Base-by-base conservation (phyloP, 2,113 vertebrate genomes). In the Poeciliopsis retropinna region DNA sequence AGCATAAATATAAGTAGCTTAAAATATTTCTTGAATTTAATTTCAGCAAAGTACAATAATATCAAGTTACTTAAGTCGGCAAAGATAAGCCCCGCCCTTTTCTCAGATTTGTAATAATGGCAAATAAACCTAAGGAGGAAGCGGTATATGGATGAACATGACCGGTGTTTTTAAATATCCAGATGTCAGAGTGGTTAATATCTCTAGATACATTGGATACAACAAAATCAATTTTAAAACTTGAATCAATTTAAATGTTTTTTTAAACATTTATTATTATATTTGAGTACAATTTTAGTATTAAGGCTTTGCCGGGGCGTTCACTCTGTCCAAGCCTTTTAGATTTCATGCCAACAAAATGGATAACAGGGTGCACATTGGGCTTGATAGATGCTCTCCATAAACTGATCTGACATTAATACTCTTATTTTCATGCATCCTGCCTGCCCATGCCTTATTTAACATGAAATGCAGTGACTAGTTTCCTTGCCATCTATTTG, bases 401-500 rank as follows among this genome's bases (percentile, higher is more conserved):
- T 69, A 51, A 54, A 81, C 86, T 71, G 84, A 76, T 65, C 66
- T 82, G 80, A 85, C 88, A 84, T 82, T 68, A 66, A 75, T 79
- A 37, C 54, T 57, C 80, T 68, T 68, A 84, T 17, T 19, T 19
- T 17, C 44, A 19, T 78, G 84, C 82, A 81, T 87, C 75, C 72
- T 54, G 79, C 88, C 82, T 84, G 85, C 85, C 90, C 89, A 93
- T 91, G 93, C 93, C 93, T 94, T 94, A 93, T 80, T 82, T 90
- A 70, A 88, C 80, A 86, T 81, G 71, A 90, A 80, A 90, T 86
- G 89, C 90, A 93, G 91, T 87, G 85, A 91, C 75, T 81, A 70
- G 73, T 61, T 81, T 90, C 79, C 70, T 82, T 64, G 75, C 81
- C 88, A 88, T 84, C 71, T 73, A 72, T 88, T 90, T 87, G 73